Conservation (phyloP, 2,113 vertebrate species). For the Phalacrocorax aristotelis region DNA sequence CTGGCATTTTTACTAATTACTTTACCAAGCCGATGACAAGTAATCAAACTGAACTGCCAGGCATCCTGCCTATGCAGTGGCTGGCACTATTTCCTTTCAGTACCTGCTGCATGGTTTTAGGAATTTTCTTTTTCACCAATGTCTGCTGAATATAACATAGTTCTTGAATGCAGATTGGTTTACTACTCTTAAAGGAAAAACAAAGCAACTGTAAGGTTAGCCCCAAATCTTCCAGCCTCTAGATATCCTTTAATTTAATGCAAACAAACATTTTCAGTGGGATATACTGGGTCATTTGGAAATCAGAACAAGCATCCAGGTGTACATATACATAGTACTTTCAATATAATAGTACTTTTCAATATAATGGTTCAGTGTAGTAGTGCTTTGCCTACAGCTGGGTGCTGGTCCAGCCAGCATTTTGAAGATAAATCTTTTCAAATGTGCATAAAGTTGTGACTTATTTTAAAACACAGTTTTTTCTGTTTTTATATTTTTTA, state of each 20-base stretch:
- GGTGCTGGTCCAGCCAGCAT: background rate
- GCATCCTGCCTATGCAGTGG: background rate
- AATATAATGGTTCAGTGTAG: background rate
- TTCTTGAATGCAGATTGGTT: background rate
- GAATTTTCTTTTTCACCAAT: background rate
- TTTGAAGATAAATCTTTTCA: background rate
- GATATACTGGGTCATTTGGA: background rate
- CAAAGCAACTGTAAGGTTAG: background rate
- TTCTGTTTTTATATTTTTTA: too few relatives aligned
- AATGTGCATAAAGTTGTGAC: background rate
- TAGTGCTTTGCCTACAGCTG: background rate
- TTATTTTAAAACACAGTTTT: fast-evolving
- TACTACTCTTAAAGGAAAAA: background rate
- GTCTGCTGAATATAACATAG: background rate
- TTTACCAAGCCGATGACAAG: slow-evolving; percentile 24
- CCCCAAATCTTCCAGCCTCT: background rate
- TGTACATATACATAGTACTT: background rate
- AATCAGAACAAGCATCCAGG: background rate
- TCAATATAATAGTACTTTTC: background rate
- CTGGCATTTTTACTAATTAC: slow-evolving; percentile 49
- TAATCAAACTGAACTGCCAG: slow-evolving; percentile 27
- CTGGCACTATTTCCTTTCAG: background rate
- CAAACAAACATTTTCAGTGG: background rate
- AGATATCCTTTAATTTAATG: background rate
- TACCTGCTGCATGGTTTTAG: background rate